Conservation (phyloP, 2,888 invertebrate genomes). For the Gasteruption jaculator region DNA sequence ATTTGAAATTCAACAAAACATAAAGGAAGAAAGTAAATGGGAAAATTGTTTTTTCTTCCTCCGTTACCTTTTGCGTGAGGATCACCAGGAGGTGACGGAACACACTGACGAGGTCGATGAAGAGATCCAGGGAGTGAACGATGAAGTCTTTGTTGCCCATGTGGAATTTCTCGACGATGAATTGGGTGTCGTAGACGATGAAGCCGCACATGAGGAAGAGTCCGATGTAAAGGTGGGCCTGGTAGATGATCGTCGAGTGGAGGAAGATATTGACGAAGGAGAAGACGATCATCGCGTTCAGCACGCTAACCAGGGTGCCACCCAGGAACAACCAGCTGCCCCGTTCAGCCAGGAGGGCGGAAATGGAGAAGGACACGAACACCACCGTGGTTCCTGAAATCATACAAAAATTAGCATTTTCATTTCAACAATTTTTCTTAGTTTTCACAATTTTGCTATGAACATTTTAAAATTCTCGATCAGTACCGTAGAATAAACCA, state of each 20-base stretch:
- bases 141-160: conserved; percentile 91
- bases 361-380: conserved; percentile 87
- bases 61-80: conserved; percentile 79
- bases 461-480: too few relatives aligned
- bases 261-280: conserved; percentile 82
- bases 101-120: conserved; percentile 91
- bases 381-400: conserved; percentile 70
- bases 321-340: conserved; percentile 89
- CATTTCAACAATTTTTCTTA: conserved; percentile 7
- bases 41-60: too few relatives aligned
- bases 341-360: conserved; percentile 80
- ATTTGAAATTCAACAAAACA: too few relatives aligned
- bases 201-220: conserved; percentile 91
- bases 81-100: conserved; percentile 90
- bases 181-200: conserved; percentile 95
- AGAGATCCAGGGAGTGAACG: conserved; percentile 86
- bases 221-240: conserved; percentile 84
- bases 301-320: conserved; percentile 77
- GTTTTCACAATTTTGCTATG: background rate
- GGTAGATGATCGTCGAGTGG: conserved; percentile 73
- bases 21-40: too few relatives aligned
- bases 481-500: background rate
- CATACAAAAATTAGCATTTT: conserved; percentile 2
- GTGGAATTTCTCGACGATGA: conserved; percentile 89
- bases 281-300: conserved; percentile 75